Percentiles rank a stretch among this genome's conserved stretches.
These are phyloP conservation scores for Hemichromis elongatus DNA, from an alignment of 2,113 vertebrate species.

Conservation along the genomic window DNA sequence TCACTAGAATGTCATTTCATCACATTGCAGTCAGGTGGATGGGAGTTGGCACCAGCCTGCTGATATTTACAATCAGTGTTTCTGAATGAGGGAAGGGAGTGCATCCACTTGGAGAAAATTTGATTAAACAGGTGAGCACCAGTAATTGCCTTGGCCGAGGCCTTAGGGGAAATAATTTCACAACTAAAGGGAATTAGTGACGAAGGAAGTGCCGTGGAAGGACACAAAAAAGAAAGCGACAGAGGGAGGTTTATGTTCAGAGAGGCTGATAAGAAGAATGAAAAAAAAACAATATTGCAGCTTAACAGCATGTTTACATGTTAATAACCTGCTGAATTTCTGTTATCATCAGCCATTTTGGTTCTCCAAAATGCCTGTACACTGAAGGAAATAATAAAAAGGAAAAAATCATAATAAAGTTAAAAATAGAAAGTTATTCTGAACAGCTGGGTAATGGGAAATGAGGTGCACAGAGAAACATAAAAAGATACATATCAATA, in stretches of 20 bases:
- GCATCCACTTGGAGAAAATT: slow-evolving; percentile 40
- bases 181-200: slow-evolving; percentile 24
- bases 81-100: slow-evolving; percentile 2
- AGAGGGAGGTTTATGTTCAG: neutral
- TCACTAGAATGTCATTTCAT: slow-evolving; percentile 16
- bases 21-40: neutral
- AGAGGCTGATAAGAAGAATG: neutral
- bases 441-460: neutral
- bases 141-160: slow-evolving; percentile 35
- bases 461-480: neutral
- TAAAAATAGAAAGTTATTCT: neutral
- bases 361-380: neutral
- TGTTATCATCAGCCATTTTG: neutral
- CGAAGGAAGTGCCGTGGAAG: neutral
- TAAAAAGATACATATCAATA: neutral
- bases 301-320: neutral
- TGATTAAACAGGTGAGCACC: slow-evolving; percentile 61
- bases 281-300: neutral
- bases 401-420: neutral
- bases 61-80: slow-evolving; percentile 20
- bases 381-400: neutral
- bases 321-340: neutral
- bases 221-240: neutral
- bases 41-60: neutral
- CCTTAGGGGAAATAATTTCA: slow-evolving; percentile 53